Evolutionary conservation across 23 tunicate species (phyloP).

Genomic region (Diplosoma virens): DNA sequence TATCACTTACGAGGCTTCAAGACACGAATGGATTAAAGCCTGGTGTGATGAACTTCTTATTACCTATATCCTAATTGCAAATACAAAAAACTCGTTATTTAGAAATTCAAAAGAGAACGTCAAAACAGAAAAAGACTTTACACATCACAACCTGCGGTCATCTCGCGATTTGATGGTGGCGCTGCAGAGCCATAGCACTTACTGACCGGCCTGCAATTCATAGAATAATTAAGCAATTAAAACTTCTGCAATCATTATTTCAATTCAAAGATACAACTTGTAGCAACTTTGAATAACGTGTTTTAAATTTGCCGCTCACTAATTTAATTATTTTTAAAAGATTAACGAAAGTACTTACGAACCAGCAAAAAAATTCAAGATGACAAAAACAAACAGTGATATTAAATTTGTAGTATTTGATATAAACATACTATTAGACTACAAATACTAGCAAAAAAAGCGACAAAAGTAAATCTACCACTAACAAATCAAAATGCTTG

Average conservation of each 20-base stretch:
- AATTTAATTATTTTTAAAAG: no score
- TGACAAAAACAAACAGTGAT: no score
- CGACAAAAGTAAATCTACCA: no score
- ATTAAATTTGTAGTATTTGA: no score
- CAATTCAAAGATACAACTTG: neutral
- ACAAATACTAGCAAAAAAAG: no score
- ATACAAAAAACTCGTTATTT: constrained; percentile 3
- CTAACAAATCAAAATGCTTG: no score
- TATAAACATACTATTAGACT: no score
- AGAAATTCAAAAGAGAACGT: neutral
- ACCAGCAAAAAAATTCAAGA: no score
- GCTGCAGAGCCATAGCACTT: neutral
- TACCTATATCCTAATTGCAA: constrained; percentile 27
- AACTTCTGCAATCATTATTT: neutral
- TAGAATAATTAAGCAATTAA: neutral
- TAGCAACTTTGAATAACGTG: neutral
- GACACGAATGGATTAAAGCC: neutral
- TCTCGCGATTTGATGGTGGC: neutral
- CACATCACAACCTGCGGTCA: neutral
- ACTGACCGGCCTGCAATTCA: neutral
- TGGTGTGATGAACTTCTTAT: neutral
- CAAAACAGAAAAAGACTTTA: neutral
- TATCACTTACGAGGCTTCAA: constrained; percentile 16
- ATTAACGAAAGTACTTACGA: no score
- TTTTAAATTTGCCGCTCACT: no score